Base-by-base conservation (phyloP, 2,888 invertebrate genomes). In the Schrankia costaestrigalis region DNA sequence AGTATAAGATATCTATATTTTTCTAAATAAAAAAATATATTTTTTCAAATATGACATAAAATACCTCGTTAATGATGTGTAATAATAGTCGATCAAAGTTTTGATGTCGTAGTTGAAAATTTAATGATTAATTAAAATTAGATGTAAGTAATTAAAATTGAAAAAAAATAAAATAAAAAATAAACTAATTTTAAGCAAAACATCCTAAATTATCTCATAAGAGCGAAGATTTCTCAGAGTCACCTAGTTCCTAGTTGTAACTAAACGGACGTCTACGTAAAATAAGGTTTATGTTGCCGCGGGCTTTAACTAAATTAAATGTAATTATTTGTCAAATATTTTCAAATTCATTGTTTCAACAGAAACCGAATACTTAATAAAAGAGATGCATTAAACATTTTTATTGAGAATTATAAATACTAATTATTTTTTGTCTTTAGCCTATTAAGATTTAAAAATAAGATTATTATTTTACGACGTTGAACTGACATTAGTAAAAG, bases 191-290 rank as follows among this genome's bases (percentile, higher is more conserved):
- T 3, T 33, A 33, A 27, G 33, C 4, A 33, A 24, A n/a, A 25
- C 21, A 7, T 18, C 2, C 3, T 22, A 22, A 30, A n/a, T 35
- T 30, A 30, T 12, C 11, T 15, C 0, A 19, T n/a, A 19, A 18
- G 19, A 7, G 28, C n/a, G 11, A 27, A 6, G 11, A 30, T 49
- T 29, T 31, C 35, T 59, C 66, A 61, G 68, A 65, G 67, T 68
- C 68, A 66, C 68, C 68, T 65, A 63, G 68, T 62, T 63, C 64
- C 64, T 65, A 53, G 41, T 33, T 41, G 22, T 26, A 44, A 30
- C n/a, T 28, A 11, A 38, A 26, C 28, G 26, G 26, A 32, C 30
- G 39, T 35, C 30, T 38, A 31, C 10, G 9, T 12, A 19, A 25
- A 25, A 15, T 22, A 26, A n/a, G n/a, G n/a, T n/a, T n/a, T n/a